Base-by-base conservation (phyloP, 2,888 invertebrate species). In the Scaptomyza reducta region DNA sequence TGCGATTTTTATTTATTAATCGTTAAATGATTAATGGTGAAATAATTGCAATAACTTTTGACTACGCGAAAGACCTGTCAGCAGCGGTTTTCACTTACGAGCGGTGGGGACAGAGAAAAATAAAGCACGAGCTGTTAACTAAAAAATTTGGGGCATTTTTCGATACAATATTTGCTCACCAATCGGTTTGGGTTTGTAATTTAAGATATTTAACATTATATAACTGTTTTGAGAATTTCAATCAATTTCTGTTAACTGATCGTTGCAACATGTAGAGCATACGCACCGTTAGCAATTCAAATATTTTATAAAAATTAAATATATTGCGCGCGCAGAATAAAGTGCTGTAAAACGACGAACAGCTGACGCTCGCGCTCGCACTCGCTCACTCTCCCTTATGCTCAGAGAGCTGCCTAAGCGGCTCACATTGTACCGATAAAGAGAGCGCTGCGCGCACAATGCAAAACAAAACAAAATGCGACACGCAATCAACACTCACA, bases 1-100 rank as follows among this genome's bases (percentile, higher is more conserved):
- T 80, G 73, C 62, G 66, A 86, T 87, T 87, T 82, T 82, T 78
- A 87, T 81, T 80, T 80, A 84, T 87, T 75, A 84, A 82, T 73
- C 81, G 68, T 56, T 74, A 62, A 76, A 81, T 82, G 87, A 82
- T 87, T 82, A 84, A 87, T 84, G 70, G 61, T 62, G 59, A 70
- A 78, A 82, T 84, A 87, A 82, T 87, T 76, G 73, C 70, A 79
- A 84, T 84, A 40, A 69, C 66, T 55, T 74, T 65, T 65, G 58
- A 51, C 42, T 40, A 14, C 68, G 29, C 51, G 49, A 49, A 61
- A 59, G 53, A 57, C 62, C 55, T 67, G 74, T 74, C 72, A 67
- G 31, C 70, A 27, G 58, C 44, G 68, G 62, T 70, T 64, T 63
- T 46, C 31, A 58, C 51, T 55, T 54, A 33, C 45, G 18, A 11